phyloP scores from a whole-genome alignment of 2,113 vertebrate genomes.

The Scortum barcoo region DNA sequence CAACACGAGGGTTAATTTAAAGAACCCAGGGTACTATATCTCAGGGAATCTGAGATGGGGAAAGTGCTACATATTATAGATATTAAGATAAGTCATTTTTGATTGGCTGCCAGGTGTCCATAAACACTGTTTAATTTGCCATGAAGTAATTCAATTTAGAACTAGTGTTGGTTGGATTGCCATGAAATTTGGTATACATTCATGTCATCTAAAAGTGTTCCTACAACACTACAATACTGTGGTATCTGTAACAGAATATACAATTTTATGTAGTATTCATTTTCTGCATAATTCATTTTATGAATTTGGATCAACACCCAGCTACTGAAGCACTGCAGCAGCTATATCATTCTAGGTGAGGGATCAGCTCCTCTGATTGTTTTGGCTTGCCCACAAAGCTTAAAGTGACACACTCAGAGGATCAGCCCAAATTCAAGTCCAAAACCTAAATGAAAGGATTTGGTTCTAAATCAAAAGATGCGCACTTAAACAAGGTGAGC shows the following conservation, averaged over 20 bases:
- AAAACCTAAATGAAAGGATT: slow-evolving; percentile 28
- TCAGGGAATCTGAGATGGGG: no score
- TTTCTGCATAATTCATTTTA: not conserved
- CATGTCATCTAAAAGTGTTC: no score
- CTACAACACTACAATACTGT: not conserved
- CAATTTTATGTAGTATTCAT: not conserved
- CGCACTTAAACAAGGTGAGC: slow-evolving; percentile 18
- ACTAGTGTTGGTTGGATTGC: no score
- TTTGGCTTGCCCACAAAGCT: slow-evolving; percentile 28
- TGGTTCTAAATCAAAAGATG: slow-evolving; percentile 1
- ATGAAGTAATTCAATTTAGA: no score
- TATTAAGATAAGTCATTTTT: no score
- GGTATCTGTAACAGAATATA: not conserved
- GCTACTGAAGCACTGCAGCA: not conserved
- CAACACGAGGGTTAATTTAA: no score
- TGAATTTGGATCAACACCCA: not conserved
- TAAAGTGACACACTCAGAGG: not conserved
- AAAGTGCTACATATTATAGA: no score
- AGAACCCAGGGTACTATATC: no score
- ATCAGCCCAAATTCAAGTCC: not conserved
- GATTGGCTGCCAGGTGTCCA: no score
- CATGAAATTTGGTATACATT: no score
- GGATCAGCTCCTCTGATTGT: slow-evolving; percentile 19
- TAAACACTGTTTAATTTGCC: no score
- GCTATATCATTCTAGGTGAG: not conserved